Base-by-base conservation (phyloP, 1,140 invertebrate genomes). In the Chymomyza costata region DNA sequence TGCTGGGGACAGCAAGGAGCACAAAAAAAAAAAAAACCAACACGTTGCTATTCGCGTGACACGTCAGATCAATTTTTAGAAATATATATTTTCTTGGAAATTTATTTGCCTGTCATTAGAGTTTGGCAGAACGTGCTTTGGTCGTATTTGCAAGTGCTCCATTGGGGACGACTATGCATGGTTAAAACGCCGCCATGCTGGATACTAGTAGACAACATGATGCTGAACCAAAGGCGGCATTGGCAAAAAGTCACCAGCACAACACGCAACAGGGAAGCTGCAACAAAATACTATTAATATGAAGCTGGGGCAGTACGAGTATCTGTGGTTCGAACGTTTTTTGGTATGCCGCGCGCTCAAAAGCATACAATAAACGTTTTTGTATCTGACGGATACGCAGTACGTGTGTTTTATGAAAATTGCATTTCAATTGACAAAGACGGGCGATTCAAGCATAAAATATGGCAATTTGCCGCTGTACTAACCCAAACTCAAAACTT, bases 21-120 rank as follows among this genome's bases (percentile, higher is more conserved):
- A n/a, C n/a, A n/a, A n/a, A n/a, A n/a, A n/a, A n/a, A n/a, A n/a
- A n/a, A n/a, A n/a, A n/a, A n/a, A n/a, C n/a, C n/a, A n/a, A n/a
- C n/a, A n/a, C 43, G 6, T 13, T 18, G 38, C 16, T 16, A 10
- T 11, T 71, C 67, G 73, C 73, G 73, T 78, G 73, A 78, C 73
- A 78, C 67, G 73, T 78, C 73, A 80, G 73, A 73, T 78, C 67
- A 80, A 78, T 78, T 78, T 80, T 65, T 60, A 63, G 68, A 80
- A 73, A 78, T 78, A 78, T 28, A 28, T 78, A 78, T 78, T 68
- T 78, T 68, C 73, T 73, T 57, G 38, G 63, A 65, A 73, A 78
- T 78, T 78, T 78, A 78, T 78, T 78, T 78, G 73, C 73, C 73
- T 81, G 73, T 81, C 73, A 80, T 78, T 78, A 68, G 73, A 73